A percentile compares a stretch with the other conserved stretches of the same genome.
phyloP scores from a whole-genome alignment of 2,113 vertebrate genomes.

The Lagenorhynchus albirostris region DNA sequence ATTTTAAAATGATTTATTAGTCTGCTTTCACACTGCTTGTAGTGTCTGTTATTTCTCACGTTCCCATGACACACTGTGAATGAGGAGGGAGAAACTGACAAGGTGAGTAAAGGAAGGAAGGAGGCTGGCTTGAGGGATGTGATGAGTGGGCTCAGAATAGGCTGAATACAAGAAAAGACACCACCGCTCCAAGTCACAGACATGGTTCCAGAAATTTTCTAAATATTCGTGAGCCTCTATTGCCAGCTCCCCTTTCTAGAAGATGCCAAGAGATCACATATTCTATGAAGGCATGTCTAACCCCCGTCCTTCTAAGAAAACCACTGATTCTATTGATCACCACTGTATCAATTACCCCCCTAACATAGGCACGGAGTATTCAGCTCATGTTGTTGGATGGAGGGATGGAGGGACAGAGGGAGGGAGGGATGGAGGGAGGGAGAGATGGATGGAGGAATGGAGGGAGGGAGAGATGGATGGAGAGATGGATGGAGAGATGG shows the following conservation, averaged over 20 bases:
- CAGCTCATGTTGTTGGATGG: background rate
- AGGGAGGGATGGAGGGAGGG: background rate
- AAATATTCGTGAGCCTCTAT: background rate
- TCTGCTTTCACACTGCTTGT: slow-evolving; percentile 14
- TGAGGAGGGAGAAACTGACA: slow-evolving; percentile 22
- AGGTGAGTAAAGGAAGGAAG: background rate
- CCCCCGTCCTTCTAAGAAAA: background rate
- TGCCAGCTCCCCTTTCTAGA: background rate
- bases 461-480: too few species aligned
- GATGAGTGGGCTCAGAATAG: background rate
- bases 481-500: background rate
- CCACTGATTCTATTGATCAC: background rate
- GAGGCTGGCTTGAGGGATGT: background rate
- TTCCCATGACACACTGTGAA: background rate
- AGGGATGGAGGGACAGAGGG: background rate
- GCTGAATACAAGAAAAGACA: background rate
- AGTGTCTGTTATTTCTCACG: slow-evolving; percentile 1
- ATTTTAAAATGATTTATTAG: slow-evolving; percentile 63
- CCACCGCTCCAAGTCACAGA: fast-evolving
- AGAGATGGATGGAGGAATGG: background rate
- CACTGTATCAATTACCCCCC: background rate
- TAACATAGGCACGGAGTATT: background rate
- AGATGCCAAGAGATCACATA: background rate
- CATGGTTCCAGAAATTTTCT: background rate
- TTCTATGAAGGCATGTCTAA: background rate